A percentile compares a stretch with the other conserved stretches of the same genome.
phyloP scores from a whole-genome alignment of 2,888 invertebrate genomes.

The Nasonovia ribisnigri region DNA sequence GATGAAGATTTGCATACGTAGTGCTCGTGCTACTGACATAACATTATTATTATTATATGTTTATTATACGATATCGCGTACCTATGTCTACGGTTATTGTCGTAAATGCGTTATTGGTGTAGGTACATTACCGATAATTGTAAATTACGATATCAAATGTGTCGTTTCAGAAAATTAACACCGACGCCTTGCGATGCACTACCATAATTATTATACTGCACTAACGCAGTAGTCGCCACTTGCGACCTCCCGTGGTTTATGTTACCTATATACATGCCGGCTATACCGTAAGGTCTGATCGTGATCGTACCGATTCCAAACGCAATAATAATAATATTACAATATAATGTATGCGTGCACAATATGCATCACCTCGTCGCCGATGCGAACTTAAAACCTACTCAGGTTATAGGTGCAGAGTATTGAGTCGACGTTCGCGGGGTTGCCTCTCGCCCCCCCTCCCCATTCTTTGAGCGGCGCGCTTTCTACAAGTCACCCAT shows the following conservation, averaged over 20 bases:
- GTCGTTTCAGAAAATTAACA: not conserved
- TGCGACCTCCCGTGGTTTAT: not conserved
- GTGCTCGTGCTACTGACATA: not conserved
- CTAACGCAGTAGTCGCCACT: not conserved
- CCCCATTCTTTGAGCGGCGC: not conserved
- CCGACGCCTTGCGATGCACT: not conserved
- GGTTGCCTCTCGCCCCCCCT: not conserved
- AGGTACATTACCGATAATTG: not conserved
- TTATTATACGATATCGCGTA: not conserved
- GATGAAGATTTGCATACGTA: too few species aligned
- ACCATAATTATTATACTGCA: not conserved
- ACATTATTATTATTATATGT: not conserved
- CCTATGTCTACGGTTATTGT: not conserved
- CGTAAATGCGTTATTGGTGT: not conserved
- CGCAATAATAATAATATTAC: not conserved
- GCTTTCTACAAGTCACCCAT: not conserved
- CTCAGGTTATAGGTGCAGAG: too few species aligned
- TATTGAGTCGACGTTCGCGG: not conserved
- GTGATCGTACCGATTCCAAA: not conserved
- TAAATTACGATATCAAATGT: not conserved
- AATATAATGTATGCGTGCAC: not conserved
- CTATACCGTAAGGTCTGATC: too few species aligned
- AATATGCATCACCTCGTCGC: not conserved
- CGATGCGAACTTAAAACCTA: not conserved
- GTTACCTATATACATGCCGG: not conserved